Conservation (phyloP, 2,113 vertebrate species). For the Nothocercus nigrocapillus region DNA sequence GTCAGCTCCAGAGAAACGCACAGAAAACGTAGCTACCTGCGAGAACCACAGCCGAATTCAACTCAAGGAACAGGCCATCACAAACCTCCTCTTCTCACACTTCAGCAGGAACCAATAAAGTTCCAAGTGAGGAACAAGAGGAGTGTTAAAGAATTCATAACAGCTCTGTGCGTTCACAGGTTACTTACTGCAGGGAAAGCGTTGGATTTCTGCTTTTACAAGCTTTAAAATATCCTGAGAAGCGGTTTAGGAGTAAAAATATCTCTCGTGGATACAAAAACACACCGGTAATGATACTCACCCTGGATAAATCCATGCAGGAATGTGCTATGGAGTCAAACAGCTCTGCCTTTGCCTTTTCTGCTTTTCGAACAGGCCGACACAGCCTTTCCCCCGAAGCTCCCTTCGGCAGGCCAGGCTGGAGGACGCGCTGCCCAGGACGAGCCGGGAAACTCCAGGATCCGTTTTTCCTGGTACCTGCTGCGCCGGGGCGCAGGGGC, state of each 20-base stretch:
- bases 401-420: too few species aligned
- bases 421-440: too few species aligned
- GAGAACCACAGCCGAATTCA: neutral
- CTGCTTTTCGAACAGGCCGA: too few species aligned
- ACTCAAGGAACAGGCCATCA: neutral
- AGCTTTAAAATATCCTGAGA: neutral
- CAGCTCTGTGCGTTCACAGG: neutral
- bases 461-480: too few species aligned
- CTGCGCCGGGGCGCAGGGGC: too few species aligned
- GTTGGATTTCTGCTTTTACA: neutral
- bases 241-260: neutral
- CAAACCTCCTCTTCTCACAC: neutral
- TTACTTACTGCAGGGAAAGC: neutral
- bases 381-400: neutral
- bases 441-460: too few species aligned
- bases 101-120: neutral
- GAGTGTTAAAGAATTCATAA: neutral
- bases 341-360: neutral
- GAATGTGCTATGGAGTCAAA: neutral
- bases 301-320: neutral
- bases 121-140: rapidly evolving
- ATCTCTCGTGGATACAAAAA: rapidly evolving
- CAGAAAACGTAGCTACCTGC: neutral
- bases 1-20: neutral
- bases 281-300: too few species aligned